Evolutionary conservation across 2,888 invertebrate genomes (phyloP).

Genomic region (Noctuana brunneofusca): DNA sequence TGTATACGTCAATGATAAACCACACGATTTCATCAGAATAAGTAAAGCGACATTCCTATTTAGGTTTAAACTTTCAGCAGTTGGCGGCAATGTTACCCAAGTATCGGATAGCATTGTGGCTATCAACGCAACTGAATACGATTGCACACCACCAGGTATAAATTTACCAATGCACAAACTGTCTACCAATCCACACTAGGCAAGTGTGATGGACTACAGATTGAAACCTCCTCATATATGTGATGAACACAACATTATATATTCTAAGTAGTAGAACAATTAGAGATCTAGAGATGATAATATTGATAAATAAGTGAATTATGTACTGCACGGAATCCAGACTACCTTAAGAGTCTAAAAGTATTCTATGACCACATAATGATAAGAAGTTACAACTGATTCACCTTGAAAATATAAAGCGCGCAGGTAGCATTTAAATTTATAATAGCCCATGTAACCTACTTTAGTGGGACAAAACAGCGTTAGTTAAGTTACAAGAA

Average conservation of each 20-base stretch:
- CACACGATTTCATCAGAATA: background rate
- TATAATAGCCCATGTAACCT: conserved; percentile 1
- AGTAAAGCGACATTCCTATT: background rate
- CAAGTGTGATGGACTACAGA: background rate
- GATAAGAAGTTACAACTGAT: background rate
- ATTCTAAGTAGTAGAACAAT: too few species aligned
- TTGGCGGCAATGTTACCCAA: background rate
- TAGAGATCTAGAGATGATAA: too few species aligned
- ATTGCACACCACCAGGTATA: background rate
- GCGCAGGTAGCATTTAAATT: conserved; percentile 3
- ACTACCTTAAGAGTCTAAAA: background rate
- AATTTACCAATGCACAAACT: background rate
- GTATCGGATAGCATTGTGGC: background rate
- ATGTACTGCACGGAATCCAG: background rate
- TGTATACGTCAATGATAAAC: background rate
- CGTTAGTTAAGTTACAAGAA: too few species aligned
- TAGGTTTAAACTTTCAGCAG: background rate
- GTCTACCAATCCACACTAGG: background rate
- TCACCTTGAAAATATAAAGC: background rate
- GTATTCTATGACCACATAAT: background rate
- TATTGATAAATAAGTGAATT: too few species aligned
- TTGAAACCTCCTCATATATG: too few species aligned
- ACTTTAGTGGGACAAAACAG: background rate
- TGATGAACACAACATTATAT: too few species aligned
- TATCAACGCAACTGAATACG: conserved; percentile 2